These are phyloP conservation scores for Charanyca ferruginea DNA, from an alignment of 2,888 invertebrate genomes.

Conservation along the genomic window DNA sequence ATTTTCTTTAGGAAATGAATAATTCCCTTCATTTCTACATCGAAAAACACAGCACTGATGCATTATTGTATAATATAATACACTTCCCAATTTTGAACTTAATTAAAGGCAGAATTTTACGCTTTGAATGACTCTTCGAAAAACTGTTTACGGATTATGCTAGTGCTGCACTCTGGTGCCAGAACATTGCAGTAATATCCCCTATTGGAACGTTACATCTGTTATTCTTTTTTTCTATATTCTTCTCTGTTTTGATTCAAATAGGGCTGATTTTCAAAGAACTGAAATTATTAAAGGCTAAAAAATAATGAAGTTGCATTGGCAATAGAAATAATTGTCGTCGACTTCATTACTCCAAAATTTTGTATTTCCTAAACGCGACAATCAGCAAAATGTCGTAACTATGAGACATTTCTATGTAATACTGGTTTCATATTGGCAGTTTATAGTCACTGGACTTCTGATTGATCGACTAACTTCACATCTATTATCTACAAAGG, in stretches of 20 bases:
- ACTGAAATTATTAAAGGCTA: slow-evolving; percentile 11
- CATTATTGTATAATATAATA: no score
- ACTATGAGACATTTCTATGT: background rate
- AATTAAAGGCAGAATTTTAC: no score
- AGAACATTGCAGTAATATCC: no score
- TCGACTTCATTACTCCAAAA: slow-evolving; percentile 3
- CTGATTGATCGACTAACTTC: no score
- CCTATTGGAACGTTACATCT: slow-evolving; percentile 17
- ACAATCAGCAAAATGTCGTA: background rate
- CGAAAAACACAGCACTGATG: no score
- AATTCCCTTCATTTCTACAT: no score
- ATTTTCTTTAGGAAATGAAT: no score
- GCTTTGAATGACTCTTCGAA: no score
- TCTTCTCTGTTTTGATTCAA: slow-evolving; percentile 36
- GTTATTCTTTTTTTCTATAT: slow-evolving; percentile 35
- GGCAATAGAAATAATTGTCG: background rate
- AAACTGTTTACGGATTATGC: no score
- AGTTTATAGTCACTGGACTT: background rate
- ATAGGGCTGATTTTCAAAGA: slow-evolving; percentile 32
- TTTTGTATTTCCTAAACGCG: slow-evolving; percentile 19
- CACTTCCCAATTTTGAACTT: no score
- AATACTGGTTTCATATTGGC: slow-evolving; percentile 8
- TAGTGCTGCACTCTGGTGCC: no score
- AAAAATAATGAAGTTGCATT: slow-evolving; percentile 2
- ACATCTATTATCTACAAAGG: no score